phyloP scores from a whole-genome alignment of 2,888 invertebrate genomes.

The Pristionchus fissidentatus region DNA sequence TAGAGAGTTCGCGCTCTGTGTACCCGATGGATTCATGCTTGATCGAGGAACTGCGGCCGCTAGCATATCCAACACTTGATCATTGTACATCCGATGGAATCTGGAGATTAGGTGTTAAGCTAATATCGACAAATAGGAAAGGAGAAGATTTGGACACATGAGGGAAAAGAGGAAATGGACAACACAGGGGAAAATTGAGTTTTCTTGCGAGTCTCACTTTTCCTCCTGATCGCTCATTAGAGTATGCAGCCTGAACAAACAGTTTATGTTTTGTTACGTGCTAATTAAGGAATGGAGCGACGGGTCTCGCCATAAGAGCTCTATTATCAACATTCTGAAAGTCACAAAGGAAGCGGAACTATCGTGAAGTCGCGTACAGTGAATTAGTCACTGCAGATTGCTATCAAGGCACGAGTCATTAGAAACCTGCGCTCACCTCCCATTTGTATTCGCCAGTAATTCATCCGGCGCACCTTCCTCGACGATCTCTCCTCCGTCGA shows the following conservation, averaged over 20 bases:
- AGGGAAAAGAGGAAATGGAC: background rate
- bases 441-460: conserved; percentile 61
- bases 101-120: background rate
- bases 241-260: too few relatives aligned
- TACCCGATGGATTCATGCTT: background rate
- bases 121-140: background rate
- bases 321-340: too few relatives aligned
- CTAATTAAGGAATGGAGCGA: too few relatives aligned
- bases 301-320: too few relatives aligned
- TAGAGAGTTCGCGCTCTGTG: too few relatives aligned
- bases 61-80: conserved; percentile 45
- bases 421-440: conserved; percentile 50
- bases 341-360: too few relatives aligned
- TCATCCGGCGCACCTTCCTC: conserved; percentile 73
- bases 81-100: conserved; percentile 46
- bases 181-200: too few relatives aligned
- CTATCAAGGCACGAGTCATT: background rate
- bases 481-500: conserved; percentile 71
- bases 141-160: background rate
- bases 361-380: too few relatives aligned
- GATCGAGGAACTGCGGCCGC: conserved; percentile 5
- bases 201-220: too few relatives aligned
- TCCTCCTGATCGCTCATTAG: too few relatives aligned
- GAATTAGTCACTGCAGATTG: background rate
- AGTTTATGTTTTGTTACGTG: too few relatives aligned